Evolutionary conservation across 2,113 vertebrate species (phyloP), one percentile per base, ranked within the genome.

Genomic region (Arothron firmamentum): DNA sequence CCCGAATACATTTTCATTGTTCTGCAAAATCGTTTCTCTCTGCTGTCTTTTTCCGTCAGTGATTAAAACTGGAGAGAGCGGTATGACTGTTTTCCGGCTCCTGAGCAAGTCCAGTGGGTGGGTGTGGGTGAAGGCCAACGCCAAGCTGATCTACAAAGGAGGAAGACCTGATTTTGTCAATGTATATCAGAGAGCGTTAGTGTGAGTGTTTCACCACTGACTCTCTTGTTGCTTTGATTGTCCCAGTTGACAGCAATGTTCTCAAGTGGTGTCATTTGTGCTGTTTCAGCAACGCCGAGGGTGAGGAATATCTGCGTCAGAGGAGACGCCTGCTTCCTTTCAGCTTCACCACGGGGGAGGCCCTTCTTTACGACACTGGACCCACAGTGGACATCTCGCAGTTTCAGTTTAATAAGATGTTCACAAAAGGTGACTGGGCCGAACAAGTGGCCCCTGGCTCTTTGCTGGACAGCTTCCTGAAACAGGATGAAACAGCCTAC

Each of bases 101-200:
- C 90, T 94, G 54, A 91, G 87, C 21, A 95, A 94, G 67, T 65
- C 68, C 0, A 59, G 74, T 0, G 6, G 62, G 57, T 95, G 94
- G 93, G 14, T 93, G 55, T 94, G 94, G 93, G 87, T 94, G 38
- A 93, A 94, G 81, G 14, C 91, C 66, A 93, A 84, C 0, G 92
- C 93, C 1, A 70, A 86, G 65, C 79, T 95, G 15, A 79, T 94
- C 19, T 93, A 85, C 83, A 92, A 91, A 71, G 90, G 50, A 1
- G 90, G 90, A 57, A 56, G 85, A 25, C 92, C 93, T 0, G 90
- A 94, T 5, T 92, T 90, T 76, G 94, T 95, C 74, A 85, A 94
- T 1, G 63, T 83, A 1, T 79, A 67, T 21, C 92, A 93, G 83
- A 80, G 75, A 72, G 88, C 82, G n/a, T 52, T 94, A 16, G 81